phyloP scores from a whole-genome alignment of 2,797 vertebrate species.

The Petrocephalus sullivani region DNA sequence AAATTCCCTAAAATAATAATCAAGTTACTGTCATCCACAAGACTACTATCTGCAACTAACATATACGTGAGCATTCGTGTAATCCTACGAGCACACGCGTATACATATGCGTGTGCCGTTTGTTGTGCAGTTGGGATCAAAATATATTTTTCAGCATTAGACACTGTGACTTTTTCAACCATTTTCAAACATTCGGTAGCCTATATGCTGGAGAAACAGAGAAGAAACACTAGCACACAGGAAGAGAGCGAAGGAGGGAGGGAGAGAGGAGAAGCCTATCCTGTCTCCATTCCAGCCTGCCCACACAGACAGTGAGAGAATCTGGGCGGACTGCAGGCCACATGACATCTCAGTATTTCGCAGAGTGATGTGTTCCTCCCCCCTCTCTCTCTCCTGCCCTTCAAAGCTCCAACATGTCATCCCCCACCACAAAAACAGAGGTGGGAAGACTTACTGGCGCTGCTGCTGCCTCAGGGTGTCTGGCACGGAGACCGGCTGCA shows the following conservation, averaged over 20 bases:
- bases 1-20: not conserved
- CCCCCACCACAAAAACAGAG: conserved; percentile 82
- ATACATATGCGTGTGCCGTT: not conserved
- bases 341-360: conserved; percentile 63
- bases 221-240: conserved; percentile 23
- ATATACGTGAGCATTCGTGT: not conserved
- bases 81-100: no score
- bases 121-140: no score
- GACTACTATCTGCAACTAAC: not conserved
- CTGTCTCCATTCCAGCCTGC: conserved; percentile 69
- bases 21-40: not conserved
- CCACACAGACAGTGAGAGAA: conserved; percentile 65
- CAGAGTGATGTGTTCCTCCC: conserved; percentile 44
- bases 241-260: conserved; percentile 34
- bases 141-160: not conserved
- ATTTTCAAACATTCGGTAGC: not conserved
- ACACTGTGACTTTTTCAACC: not conserved
- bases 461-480: conserved; percentile 78
- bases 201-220: conserved; percentile 2
- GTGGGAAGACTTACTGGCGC: conserved; percentile 82
- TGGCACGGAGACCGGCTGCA: conserved; percentile 77
- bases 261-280: conserved; percentile 47
- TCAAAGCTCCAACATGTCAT: conserved; percentile 80
- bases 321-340: conserved; percentile 68
- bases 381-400: conserved; percentile 64